Conservation (phyloP, 2,888 invertebrate species). For the Beris morrisii region DNA sequence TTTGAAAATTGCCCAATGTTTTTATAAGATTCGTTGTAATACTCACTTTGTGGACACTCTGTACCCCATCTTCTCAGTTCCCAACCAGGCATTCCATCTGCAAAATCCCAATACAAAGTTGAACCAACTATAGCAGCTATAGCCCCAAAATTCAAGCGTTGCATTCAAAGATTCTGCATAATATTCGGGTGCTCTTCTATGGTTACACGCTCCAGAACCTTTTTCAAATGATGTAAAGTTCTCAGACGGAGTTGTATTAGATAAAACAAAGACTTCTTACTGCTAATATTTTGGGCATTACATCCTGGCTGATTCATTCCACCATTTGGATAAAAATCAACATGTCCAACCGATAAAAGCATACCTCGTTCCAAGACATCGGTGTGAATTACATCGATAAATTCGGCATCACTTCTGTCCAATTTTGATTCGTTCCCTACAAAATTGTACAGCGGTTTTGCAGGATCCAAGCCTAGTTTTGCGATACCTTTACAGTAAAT, state of each 20-base stretch:
- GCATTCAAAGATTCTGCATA: constrained; percentile 61
- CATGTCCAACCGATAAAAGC: constrained; percentile 59
- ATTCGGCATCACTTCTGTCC: constrained; percentile 62
- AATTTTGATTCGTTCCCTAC: constrained; percentile 57
- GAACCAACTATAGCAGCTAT: constrained; percentile 60
- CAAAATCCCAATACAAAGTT: constrained; percentile 60
- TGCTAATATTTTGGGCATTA: constrained; percentile 43
- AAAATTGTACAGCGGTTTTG: constrained; percentile 64
- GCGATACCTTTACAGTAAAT: background rate
- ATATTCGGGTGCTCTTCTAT: constrained; percentile 62
- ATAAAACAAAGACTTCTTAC: constrained; percentile 30
- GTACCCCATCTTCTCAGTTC: constrained; percentile 59
- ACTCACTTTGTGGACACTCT: constrained; percentile 58
- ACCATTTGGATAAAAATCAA: constrained; percentile 64
- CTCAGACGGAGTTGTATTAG: background rate
- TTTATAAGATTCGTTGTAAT: background rate
- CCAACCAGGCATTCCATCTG: constrained; percentile 32
- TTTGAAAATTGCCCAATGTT: background rate
- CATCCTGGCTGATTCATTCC: constrained; percentile 65
- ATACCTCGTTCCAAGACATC: constrained; percentile 63
- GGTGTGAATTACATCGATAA: constrained; percentile 68
- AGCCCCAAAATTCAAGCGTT: constrained; percentile 62
- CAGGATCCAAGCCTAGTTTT: constrained; percentile 65
- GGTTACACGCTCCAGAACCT: constrained; percentile 63
- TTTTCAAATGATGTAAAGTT: constrained; percentile 1